Evolutionary conservation across 2,888 invertebrate genomes (phyloP).

Genomic region (Ptycholaimellus sp.): DNA sequence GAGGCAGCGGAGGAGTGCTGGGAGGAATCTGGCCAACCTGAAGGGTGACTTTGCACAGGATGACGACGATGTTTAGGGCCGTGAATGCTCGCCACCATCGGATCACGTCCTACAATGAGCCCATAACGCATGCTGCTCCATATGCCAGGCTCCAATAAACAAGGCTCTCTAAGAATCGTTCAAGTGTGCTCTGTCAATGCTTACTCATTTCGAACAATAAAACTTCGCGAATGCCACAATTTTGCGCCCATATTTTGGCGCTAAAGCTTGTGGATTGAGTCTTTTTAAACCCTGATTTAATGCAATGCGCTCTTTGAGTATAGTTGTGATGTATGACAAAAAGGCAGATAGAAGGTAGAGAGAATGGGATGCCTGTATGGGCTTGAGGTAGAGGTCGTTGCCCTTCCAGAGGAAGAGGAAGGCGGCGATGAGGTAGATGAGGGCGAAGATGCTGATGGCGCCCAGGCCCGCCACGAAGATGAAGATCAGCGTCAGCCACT

Average conservation of each 20-base stretch:
- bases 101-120: slow-evolving; percentile 5
- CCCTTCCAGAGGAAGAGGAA: slow-evolving; percentile 96
- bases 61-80: slow-evolving; percentile 66
- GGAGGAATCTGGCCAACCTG: no score
- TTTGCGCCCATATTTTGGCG: no score
- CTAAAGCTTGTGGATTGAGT: no score
- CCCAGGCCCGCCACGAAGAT: slow-evolving; percentile 86
- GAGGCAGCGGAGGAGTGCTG: no score
- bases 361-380: slow-evolving; percentile 45
- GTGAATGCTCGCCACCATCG: slow-evolving; percentile 57
- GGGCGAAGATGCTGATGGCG: slow-evolving; percentile 67
- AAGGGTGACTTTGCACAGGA: slow-evolving; percentile 57
- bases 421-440: slow-evolving; percentile 58
- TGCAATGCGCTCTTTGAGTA: no score
- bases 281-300: no score
- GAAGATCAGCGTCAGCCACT: slow-evolving; percentile 82
- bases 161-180: no score
- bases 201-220: no score
- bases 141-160: no score
- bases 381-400: slow-evolving; percentile 74
- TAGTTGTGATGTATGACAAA: slow-evolving; percentile 15
- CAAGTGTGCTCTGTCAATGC: no score
- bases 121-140: background rate
- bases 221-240: no score
- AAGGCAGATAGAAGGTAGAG: slow-evolving; percentile 43